These are phyloP conservation scores for Drusus annulatus DNA, from an alignment of 1,140 invertebrate species.

Conservation along the genomic window DNA sequence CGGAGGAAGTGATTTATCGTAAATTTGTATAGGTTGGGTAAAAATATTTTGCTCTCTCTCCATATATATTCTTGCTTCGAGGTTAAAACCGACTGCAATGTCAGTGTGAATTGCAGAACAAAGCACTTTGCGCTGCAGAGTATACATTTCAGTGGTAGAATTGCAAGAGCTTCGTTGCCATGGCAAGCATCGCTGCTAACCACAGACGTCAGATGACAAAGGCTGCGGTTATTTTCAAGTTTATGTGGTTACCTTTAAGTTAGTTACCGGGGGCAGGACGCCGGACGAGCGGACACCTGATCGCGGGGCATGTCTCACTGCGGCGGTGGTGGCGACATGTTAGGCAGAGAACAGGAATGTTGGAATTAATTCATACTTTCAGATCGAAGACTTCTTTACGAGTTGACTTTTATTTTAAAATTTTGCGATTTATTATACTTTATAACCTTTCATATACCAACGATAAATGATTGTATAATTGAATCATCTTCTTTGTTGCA, in stretches of 20 bases:
- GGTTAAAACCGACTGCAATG: background rate
- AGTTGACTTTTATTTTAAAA: too few relatives aligned
- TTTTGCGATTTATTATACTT: too few relatives aligned
- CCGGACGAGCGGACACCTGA: background rate
- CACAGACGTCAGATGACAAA: slow-evolving; percentile 12
- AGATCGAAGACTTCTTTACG: background rate
- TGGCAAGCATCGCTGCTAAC: background rate
- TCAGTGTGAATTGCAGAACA: background rate
- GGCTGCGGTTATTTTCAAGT: slow-evolving; percentile 21
- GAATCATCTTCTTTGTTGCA: too few relatives aligned
- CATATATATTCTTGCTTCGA: background rate
- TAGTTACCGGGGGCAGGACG: background rate
- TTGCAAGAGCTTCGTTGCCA: background rate
- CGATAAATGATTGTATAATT: too few relatives aligned
- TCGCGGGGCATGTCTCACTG: background rate
- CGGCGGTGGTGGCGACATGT: too few relatives aligned
- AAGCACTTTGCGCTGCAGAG: background rate
- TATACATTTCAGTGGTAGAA: background rate
- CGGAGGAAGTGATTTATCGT: too few relatives aligned
- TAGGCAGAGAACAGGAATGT: background rate
- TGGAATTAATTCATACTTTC: background rate
- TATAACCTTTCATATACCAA: too few relatives aligned
- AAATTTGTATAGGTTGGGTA: too few relatives aligned
- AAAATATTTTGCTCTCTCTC: too few relatives aligned
- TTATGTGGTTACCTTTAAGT: too few relatives aligned